Base-by-base conservation (phyloP, 2,797 vertebrate species). In the Sebastiscus tertius region DNA sequence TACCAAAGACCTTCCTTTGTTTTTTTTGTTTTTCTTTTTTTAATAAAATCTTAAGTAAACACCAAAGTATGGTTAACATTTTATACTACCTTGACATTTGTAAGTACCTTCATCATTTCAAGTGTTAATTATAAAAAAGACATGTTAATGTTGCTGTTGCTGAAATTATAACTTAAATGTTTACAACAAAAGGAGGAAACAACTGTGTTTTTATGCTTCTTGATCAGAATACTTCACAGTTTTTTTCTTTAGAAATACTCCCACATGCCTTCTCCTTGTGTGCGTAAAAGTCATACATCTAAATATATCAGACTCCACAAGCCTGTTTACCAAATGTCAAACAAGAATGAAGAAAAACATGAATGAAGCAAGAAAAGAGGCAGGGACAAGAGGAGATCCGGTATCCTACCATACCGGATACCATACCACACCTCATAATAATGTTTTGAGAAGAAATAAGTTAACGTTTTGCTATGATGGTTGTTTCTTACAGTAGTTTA, bases 271-370 rank as follows among this genome's bases (percentile, higher is more conserved):
- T 46, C 5, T 79, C 34, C 12, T n/a, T 31, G 22, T 80, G 33
- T 74, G 65, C 73, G 29, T 72, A 24, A 83, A 85, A 84, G 67
- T 61, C 72, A 77, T 24, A 24, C 4, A 20, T 76, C 75, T 82
- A 83, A 86, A 89, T 82, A 81, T 74, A 82, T 72, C 49, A 16
- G 8, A 42, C 33, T 49, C 46, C 52, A 67, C 6, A 27, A 71
- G 65, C 31, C 24, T 16, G 65, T 63, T 64, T 72, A 74, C 64
- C 72, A 80, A 69, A 79, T 46, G 72, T 81, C 79, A 76, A 65
- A 0, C 0, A 27, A 64, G 27, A 58, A 39, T 49, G 12, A 26
- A 71, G 11, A 29, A 66, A 63, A 18, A 58, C 18, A 46, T 59
- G 22, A 75, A 75, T 29, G 65, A 67, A 56, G n/a, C 16, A 49